These are phyloP conservation scores for Pelochelys cantorii DNA, from an alignment of 2,797 vertebrate genomes.

Conservation along the genomic window DNA sequence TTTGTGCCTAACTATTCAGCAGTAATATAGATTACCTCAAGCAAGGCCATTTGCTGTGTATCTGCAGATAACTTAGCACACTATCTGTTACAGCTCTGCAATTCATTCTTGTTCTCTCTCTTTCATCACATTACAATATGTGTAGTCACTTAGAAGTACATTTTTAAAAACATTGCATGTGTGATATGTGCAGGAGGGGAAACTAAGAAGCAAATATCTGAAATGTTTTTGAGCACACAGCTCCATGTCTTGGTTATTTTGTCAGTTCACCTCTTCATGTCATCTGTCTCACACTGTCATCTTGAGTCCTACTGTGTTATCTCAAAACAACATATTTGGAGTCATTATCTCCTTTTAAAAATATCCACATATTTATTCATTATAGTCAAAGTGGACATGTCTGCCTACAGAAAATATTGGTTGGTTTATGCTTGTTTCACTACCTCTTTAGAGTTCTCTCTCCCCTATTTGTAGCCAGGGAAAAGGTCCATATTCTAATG, in stretches of 20 bases:
- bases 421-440: neutral
- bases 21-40: constrained; percentile 69
- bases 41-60: constrained; percentile 70
- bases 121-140: constrained; percentile 75
- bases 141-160: constrained; percentile 76
- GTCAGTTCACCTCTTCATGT: constrained; percentile 71
- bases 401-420: neutral
- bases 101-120: constrained; percentile 64
- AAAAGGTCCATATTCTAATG: constrained; percentile 9
- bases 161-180: constrained; percentile 65
- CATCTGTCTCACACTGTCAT: constrained; percentile 48
- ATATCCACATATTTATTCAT: neutral
- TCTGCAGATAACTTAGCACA: constrained; percentile 46
- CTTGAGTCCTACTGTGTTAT: constrained; percentile 63
- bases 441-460: neutral
- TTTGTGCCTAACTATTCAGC: constrained; percentile 70
- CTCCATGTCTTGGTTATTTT: constrained; percentile 68
- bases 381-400: neutral
- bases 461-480: neutral
- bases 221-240: constrained; percentile 61
- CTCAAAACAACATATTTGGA: constrained; percentile 52
- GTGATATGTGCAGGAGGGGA: constrained; percentile 44
- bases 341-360: constrained; percentile 36
- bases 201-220: constrained; percentile 64
- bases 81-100: constrained; percentile 69